Evolutionary conservation across 2,797 vertebrate genomes (phyloP), one percentile per base, ranked within the genome.

Genomic region (Cossypha polioptera): DNA sequence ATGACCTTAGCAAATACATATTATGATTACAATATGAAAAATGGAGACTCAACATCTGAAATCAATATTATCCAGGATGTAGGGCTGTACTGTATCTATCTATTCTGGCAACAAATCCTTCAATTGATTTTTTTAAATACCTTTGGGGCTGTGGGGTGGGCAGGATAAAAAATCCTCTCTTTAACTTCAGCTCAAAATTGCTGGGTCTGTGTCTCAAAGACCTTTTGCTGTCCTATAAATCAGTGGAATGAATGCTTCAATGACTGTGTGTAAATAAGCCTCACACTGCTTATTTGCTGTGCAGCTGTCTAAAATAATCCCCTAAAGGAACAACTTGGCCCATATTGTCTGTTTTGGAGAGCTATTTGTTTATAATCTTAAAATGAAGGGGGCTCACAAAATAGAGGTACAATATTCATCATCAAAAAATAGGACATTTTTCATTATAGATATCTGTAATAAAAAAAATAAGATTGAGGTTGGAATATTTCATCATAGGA

Each of bases 161-260:
- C 6, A 72, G 25, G 16, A 51, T 36, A 73, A 51, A 86, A 93
- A 92, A 94, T 73, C 20, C 19, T 82, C 19, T 75, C 28, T 92
- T 94, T 95, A 90, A 51, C 35, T 86, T 90, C 58, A 78, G 33
- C 21, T 84, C 79, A 78, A 55, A 95, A 86, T 82, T 88, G 21
- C 57, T 75, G 42, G 36, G 33, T 93, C 45, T 94, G 47, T 89
- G 63, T 91, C 57, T 96, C 57, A 74, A 87, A 92, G 75, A 93
- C 72, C 63, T 96, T 96, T 91, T 75, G 22, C 43, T 96, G 90
- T 76, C 90, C 82, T 86, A 84, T 88, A 92, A 96, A 93, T 96
- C 76, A 93, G 61, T 72, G 57, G 62, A 93, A 79, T 86, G n/a
- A 85, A 94, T 95, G 92, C 73, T 91, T 94, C 92, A 83, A 67